These are phyloP conservation scores for Vulpes lagopus DNA, from an alignment of 2,113 vertebrate species.

Conservation along the genomic window DNA sequence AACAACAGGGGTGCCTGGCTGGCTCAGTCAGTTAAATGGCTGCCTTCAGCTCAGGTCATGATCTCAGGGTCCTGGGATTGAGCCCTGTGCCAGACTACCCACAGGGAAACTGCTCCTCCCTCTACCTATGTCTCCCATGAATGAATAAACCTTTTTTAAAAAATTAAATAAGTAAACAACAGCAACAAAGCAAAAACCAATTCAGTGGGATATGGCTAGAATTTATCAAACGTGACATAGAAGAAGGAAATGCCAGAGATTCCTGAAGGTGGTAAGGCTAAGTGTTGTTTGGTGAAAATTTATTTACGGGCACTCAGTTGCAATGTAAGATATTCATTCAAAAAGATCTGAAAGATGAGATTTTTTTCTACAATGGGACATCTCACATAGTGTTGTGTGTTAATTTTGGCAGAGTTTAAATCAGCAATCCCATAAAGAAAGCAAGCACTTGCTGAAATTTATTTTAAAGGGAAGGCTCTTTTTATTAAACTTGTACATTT, in stretches of 20 bases:
- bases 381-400: not conserved
- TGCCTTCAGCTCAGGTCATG: not conserved
- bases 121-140: too few relatives aligned
- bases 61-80: not conserved
- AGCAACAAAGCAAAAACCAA: not conserved
- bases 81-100: not conserved
- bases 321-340: not conserved
- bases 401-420: not conserved
- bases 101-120: too few relatives aligned
- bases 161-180: too few relatives aligned
- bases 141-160: too few relatives aligned
- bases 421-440: not conserved
- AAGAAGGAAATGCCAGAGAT: not conserved
- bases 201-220: not conserved
- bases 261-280: not conserved
- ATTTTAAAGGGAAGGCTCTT: constrained; percentile 64
- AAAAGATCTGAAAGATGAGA: not conserved
- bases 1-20: not conserved
- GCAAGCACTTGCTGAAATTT: constrained; percentile 28
- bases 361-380: not conserved
- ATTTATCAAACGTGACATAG: not conserved
- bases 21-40: not conserved
- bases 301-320: not conserved
- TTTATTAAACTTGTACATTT: constrained; percentile 77
- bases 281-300: not conserved